Evolutionary conservation across 2,113 vertebrate species (phyloP).

Genomic region (western clawed frog (Xenopus tropicalis)): UCB_Xtro_10.0 CM004445.2:108715001-108715500

Average conservation of each 20-base stretch:
- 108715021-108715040: background rate
- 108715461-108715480: slow-evolving; percentile 84
- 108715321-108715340: slow-evolving; percentile 90
- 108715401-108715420: slow-evolving; percentile 93
- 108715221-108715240: too few species aligned
- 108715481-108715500: slow-evolving; percentile 77
- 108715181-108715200: too few species aligned
- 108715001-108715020: background rate
- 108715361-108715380: slow-evolving; percentile 82
- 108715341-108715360: slow-evolving; percentile 84
- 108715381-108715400: slow-evolving; percentile 84
- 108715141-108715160: too few species aligned
- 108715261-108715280: too few species aligned
- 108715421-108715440: slow-evolving; percentile 92
- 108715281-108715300: slow-evolving; percentile 78
- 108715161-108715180: too few species aligned
- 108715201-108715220: too few species aligned
- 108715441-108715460: slow-evolving; percentile 94
- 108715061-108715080: too few species aligned
- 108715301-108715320: slow-evolving; percentile 92
- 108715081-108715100: too few species aligned
- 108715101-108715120: too few species aligned
- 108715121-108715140: too few species aligned
- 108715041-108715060: too few species aligned
- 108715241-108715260: too few species aligned